Evolutionary conservation across 2,113 vertebrate genomes (phyloP), one percentile per base, ranked within the genome.

Genomic region (Hippocampus mohnikei): DNA sequence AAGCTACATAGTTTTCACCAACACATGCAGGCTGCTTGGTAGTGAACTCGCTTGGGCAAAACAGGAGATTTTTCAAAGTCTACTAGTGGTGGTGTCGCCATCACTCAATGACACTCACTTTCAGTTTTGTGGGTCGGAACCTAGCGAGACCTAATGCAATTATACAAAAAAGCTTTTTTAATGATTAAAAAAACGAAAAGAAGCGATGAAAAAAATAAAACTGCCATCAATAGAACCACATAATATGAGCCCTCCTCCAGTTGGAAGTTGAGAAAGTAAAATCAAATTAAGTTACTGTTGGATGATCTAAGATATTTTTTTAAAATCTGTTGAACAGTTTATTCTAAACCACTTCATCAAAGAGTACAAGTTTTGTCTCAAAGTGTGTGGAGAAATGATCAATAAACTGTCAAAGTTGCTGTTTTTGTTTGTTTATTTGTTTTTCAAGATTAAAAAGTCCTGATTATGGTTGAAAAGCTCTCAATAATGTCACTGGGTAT

Each of bases 1-100:
- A 37, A 76, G 74, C 75, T 75, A 56, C 73, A 79, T 29, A 48
- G 67, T 81, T 82, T 80, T 77, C 68, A 66, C 59, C 0, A 37
- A 37, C 33, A 5, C 33, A 69, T 44, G 67, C 20, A 21, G 70
- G 55, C 29, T 44, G 75, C 56, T 67, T 73, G n/a, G 76, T 41
- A 20, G 64, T 83, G 81, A 85, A 73, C 79, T 85, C 79, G 82
- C 64, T 56, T 27, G 33, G 56, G 68, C 67, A 42, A 27, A 10
- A 70, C 64, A 66, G 67, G 42, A 70, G 44, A 27, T 11, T 18
- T 67, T 75, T 74, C 71, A 66, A 76, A 72, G 82, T 84, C 62
- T 16, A 44, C 55, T 64, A 2, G 53, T 23, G 8, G 25, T 8
- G 48, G 12, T 56, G 10, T 56, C 25, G 52, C 29, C 67, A 58